Conservation (phyloP, 2,888 invertebrate species). For the Cynaeus angustus region DNA sequence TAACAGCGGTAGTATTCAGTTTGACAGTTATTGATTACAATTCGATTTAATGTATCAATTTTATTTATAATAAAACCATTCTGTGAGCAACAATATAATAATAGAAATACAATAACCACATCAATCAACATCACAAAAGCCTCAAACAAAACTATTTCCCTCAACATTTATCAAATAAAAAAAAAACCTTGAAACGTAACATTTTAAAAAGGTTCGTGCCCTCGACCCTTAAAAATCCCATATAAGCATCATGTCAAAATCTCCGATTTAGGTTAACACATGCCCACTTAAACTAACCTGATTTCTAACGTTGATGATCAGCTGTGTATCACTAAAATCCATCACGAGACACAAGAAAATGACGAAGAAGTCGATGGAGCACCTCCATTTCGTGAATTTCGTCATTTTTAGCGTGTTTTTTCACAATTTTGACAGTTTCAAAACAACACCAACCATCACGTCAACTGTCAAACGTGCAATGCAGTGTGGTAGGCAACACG, state of each 20-base stretch:
- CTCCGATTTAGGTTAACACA: constrained; percentile 47
- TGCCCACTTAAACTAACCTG: constrained; percentile 64
- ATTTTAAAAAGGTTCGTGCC: not conserved
- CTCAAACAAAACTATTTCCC: too few species aligned
- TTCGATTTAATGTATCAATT: too few species aligned
- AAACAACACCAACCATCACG: constrained; percentile 57
- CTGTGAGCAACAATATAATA: too few species aligned
- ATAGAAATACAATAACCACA: too few species aligned
- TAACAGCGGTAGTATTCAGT: too few species aligned
- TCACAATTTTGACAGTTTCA: constrained; percentile 52
- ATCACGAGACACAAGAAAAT: constrained; percentile 57
- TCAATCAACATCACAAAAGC: too few species aligned
- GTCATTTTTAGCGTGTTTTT: constrained; percentile 50
- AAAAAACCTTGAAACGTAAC: not conserved
- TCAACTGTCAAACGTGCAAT: constrained; percentile 59
- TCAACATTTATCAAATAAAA: too few species aligned
- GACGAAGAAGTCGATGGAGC: constrained; percentile 49
- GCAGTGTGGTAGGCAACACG: constrained; percentile 62
- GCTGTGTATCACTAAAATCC: constrained; percentile 62
- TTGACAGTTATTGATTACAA: too few species aligned
- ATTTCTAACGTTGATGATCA: constrained; percentile 69
- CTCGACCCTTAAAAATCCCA: not conserved
- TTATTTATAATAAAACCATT: too few species aligned
- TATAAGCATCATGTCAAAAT: constrained; percentile 12
- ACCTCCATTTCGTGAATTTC: constrained; percentile 26